Evolutionary conservation across 2,113 vertebrate genomes (phyloP).

Genomic region (Dermatemys mawii): DNA sequence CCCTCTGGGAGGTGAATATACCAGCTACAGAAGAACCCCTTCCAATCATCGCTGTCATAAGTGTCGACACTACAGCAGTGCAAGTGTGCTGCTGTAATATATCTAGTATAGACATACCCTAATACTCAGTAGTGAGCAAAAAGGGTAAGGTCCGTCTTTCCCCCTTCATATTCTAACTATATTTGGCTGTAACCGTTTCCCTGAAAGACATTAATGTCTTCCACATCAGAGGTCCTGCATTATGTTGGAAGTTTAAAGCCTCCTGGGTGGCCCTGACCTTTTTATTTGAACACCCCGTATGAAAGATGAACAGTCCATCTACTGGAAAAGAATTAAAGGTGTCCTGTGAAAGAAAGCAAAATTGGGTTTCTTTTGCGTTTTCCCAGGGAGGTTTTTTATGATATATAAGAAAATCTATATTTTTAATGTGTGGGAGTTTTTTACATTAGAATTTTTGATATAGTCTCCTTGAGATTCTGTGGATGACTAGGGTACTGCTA

Average conservation of each 20-base stretch:
- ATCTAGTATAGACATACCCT: background rate
- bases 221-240: conserved; percentile 11
- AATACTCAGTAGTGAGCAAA: background rate
- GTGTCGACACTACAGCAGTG: too few relatives aligned
- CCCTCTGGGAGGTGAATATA: too few relatives aligned
- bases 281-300: background rate
- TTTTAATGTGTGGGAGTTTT: background rate
- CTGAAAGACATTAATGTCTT: conserved; percentile 19
- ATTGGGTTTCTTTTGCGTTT: background rate
- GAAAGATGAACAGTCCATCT: background rate
- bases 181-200: conserved; percentile 4
- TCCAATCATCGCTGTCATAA: too few relatives aligned
- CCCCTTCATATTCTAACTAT: conserved; percentile 4
- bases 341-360: background rate
- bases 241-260: conserved; percentile 26
- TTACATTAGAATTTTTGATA: background rate
- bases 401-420: too few relatives aligned
- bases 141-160: background rate
- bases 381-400: background rate
- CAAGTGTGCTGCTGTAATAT: too few relatives aligned
- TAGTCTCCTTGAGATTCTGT: background rate
- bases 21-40: too few relatives aligned
- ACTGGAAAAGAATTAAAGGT: background rate
- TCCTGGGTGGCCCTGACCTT: conserved; percentile 33
- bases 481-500: background rate